Evolutionary conservation across 2,888 invertebrate species (phyloP).

Genomic region (Labia minor): DNA sequence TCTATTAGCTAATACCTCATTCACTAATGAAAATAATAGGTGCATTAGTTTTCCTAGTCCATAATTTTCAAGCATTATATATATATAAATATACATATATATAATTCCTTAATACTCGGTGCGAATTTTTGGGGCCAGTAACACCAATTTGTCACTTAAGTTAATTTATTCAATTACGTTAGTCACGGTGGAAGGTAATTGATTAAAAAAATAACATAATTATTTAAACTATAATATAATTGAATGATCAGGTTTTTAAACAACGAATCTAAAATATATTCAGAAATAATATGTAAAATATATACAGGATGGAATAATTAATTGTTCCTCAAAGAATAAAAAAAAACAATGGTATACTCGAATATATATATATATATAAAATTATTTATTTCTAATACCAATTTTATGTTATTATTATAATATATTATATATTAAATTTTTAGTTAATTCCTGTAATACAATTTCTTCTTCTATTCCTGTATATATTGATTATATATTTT

Average conservation of each 20-base stretch:
- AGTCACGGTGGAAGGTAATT: neutral
- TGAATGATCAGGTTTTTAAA: neutral
- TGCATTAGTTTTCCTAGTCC: neutral
- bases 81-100: neutral
- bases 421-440: too few relatives aligned
- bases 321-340: too few relatives aligned
- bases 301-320: neutral
- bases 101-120: constrained; percentile 13
- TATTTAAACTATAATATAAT: neutral
- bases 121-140: constrained; percentile 13
- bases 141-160: constrained; percentile 4
- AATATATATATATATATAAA: too few relatives aligned
- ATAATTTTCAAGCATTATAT: neutral
- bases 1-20: neutral
- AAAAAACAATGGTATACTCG: too few relatives aligned
- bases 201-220: neutral
- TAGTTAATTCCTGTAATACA: too few relatives aligned
- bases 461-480: too few relatives aligned
- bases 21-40: neutral
- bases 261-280: constrained; percentile 9
- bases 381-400: too few relatives aligned
- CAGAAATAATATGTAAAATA: neutral
- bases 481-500: too few relatives aligned
- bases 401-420: too few relatives aligned
- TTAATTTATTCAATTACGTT: neutral